Base-by-base conservation (phyloP, 2,113 vertebrate genomes). In the Addax nasomaculatus region DNA sequence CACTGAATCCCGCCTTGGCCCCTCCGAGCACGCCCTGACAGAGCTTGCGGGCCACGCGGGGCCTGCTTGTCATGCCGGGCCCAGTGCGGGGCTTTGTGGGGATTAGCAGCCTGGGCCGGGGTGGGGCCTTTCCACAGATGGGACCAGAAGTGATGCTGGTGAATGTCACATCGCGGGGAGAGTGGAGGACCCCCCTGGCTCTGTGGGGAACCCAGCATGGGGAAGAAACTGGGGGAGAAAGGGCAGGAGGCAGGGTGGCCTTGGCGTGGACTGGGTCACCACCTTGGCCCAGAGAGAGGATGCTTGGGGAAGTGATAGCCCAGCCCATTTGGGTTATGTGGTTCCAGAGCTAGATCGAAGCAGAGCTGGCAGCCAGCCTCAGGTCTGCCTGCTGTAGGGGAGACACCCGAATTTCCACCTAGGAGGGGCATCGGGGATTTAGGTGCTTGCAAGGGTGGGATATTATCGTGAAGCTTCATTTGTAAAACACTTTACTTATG, bases 71-170 rank as follows among this genome's bases (percentile, higher is more conserved):
- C 0, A 89, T 95, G 89, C 96, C 88, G 17, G 70, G 78, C 30
- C 97, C 97, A 17, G 93, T 7, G 1, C 90, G 0, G 80, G 93
- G 97, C 92, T 95, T 97, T 97, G 89, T 95, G 97, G 92, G 97
- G 95, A 91, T 89, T 94, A 98, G 98, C 91, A 87, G 96, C 88
- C 30, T 19, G 73, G 97, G 92, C 62, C 9, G 85, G 97, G 79
- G 79, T 81, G 93, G 87, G 55, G 92, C 76, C 70, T 29, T 62
- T 73, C 96, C 5, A 53, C 96, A 96, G 98, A 97, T 93, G 98
- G 96, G 96, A 97, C 97, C 97, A 86, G 97, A 73, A 98, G 96
- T 83, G 98, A 96, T 80, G 85, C 94, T 95, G 94, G 97, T 80
- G 90, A 96, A 90, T 96, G 97, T 94, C 96, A 93, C 11, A 6